These are phyloP conservation scores for Ambastaia sidthimunki DNA, from an alignment of 2,797 vertebrate genomes.

Conservation along the genomic window DNA sequence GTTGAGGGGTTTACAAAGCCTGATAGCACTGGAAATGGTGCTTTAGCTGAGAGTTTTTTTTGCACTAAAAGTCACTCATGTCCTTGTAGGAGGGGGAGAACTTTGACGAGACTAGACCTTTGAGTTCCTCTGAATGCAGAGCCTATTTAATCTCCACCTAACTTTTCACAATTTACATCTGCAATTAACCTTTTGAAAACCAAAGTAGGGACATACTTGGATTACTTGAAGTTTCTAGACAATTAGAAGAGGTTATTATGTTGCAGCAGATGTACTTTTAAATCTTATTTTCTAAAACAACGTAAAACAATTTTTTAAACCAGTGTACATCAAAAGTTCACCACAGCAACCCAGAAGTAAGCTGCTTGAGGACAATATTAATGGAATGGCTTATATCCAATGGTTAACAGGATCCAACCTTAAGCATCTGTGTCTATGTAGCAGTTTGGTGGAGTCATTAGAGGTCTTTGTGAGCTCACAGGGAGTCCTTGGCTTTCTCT, in stretches of 20 bases:
- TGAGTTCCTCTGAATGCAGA: slow-evolving; percentile 73
- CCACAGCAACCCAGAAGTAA: slow-evolving; percentile 31
- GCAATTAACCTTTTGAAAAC: slow-evolving; percentile 42
- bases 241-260: slow-evolving; percentile 14
- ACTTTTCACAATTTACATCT: slow-evolving; percentile 36
- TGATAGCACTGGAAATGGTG: slow-evolving; percentile 84
- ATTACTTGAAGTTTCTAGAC: slow-evolving; percentile 48
- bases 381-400: slow-evolving; percentile 31
- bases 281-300: neutral
- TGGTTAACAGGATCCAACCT: slow-evolving; percentile 43
- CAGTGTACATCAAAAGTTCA: slow-evolving; percentile 22
- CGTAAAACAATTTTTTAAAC: slow-evolving; percentile 8
- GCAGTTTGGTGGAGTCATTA: slow-evolving; percentile 37
- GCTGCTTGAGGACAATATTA: slow-evolving; percentile 38
- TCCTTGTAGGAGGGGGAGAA: slow-evolving; percentile 76
- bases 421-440: slow-evolving; percentile 53
- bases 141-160: slow-evolving; percentile 51
- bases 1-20: slow-evolving; percentile 74
- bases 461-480: slow-evolving; percentile 53
- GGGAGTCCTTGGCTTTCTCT: slow-evolving; percentile 71
- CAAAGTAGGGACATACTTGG: slow-evolving; percentile 54
- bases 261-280: neutral
- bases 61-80: slow-evolving; percentile 82
- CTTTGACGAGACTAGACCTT: slow-evolving; percentile 72
- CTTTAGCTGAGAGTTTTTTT: slow-evolving; percentile 83